Evolutionary conservation across 2,888 invertebrate genomes (phyloP).

Genomic region (Tetragonula carbonaria): DNA sequence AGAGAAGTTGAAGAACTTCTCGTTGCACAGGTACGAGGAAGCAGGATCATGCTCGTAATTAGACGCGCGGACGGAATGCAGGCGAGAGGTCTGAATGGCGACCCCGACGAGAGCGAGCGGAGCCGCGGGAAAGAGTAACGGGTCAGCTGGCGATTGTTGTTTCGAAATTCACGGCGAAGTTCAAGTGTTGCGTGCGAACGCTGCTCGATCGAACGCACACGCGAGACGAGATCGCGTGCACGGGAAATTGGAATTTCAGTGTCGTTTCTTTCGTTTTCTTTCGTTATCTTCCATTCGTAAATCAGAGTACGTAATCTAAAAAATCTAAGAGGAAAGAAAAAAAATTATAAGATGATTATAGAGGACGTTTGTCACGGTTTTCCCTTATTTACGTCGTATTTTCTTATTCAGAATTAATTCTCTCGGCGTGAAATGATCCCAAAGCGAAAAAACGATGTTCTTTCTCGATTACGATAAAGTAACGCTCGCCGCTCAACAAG

Average conservation of each 20-base stretch:
- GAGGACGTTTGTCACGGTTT: background rate
- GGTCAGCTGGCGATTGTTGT: conserved; percentile 61
- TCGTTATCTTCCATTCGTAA: too few species aligned
- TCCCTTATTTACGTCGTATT: background rate
- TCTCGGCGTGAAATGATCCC: background rate
- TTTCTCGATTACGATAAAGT: background rate
- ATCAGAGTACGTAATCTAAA: background rate
- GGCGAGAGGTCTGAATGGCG: conserved; percentile 8
- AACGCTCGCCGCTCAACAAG: background rate
- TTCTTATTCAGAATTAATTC: background rate
- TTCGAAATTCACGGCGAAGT: conserved; percentile 64
- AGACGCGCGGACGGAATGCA: conserved; percentile 10
- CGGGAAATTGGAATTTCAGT: background rate
- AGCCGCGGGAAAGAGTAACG: conserved; percentile 65
- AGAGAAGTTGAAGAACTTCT: too few species aligned
- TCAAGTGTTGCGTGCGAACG: conserved; percentile 50
- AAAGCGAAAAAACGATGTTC: background rate
- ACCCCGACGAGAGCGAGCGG: conserved; percentile 34
- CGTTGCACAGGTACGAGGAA: background rate
- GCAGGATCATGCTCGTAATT: background rate
- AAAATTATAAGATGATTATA: background rate
- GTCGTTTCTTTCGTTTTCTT: background rate
- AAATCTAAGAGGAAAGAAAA: background rate
- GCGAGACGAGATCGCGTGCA: conserved; percentile 19
- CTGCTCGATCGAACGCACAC: conserved; percentile 13